Evolutionary conservation across 2,888 invertebrate species (phyloP), one percentile per base, ranked within the genome.

Genomic region (Ariolimax columbianus): DNA sequence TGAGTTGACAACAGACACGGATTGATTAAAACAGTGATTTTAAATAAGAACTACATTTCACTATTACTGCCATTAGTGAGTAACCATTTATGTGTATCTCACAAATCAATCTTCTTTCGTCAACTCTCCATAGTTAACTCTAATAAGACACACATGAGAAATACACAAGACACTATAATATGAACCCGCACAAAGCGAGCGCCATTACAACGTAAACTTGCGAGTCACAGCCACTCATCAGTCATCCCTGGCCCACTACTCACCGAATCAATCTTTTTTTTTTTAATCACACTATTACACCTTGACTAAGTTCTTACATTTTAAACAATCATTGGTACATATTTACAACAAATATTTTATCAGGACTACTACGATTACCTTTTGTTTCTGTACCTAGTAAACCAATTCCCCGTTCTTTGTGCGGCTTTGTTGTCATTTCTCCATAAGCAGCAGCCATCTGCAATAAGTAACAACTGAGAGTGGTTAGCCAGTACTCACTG

Each of bases 361-460:
- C 47, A 43, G 43, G 11, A 43, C 0, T 11, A 19, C 66, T 63
- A 30, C 68, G 40, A 63, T 68, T 66, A 79, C 43, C 68, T 19
- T 14, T 43, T 23, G 0, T 66, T 11, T 43, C 78, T 63, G 38
- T 40, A 78, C 66, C 79, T 79, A 17, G 23, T 30, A 43, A 40
- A 68, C 68, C 79, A 79, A 79, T 79, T n/a, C n/a, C 66, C 43
- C 11, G 30, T 79, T 75, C 82, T 82, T 82, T 82, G 82, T 82
- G 55, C 43, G 51, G 82, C 82, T 73, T 73, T 82, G 75, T 82
- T 75, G 82, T 82, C 63, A 82, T 82, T 75, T 82, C 82, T 75
- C 75, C 81, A 81, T 81, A 51, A 55, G 73, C 82, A 75, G 75
- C 80, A 73, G 59, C 75, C 63, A n/a, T 51, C 55, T 26, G 43